phyloP scores from a whole-genome alignment of 2,888 invertebrate genomes.

The Limnephilus lunatus region DNA sequence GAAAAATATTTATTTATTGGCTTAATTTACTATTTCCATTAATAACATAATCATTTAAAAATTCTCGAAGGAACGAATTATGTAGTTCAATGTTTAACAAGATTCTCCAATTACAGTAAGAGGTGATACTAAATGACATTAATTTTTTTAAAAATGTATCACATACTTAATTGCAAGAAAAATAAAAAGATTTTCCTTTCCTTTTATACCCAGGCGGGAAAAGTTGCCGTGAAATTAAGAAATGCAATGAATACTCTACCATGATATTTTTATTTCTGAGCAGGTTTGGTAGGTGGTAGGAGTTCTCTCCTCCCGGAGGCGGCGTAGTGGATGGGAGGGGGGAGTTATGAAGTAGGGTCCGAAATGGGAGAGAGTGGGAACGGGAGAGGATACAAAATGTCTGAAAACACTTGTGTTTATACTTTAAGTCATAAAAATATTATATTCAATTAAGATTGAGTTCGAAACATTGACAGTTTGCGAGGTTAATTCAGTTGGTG shows the following conservation, averaged over 20 bases:
- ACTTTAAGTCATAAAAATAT: conserved; percentile 65
- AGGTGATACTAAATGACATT: neutral
- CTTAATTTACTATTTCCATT: too few species aligned
- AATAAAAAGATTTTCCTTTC: neutral
- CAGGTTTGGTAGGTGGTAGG: conserved; percentile 36
- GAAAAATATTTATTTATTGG: too few species aligned
- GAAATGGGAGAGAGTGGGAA: neutral
- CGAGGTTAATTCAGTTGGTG: neutral
- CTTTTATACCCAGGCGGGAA: neutral
- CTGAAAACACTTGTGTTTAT: conserved; percentile 66
- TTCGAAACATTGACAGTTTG: conserved; percentile 37
- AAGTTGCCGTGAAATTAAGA: neutral
- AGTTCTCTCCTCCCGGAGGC: neutral
- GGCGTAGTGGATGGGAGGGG: neutral
- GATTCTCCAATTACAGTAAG: too few species aligned
- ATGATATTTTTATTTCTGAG: conserved; percentile 56
- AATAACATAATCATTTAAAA: too few species aligned
- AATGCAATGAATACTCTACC: neutral
- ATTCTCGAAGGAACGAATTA: too few species aligned
- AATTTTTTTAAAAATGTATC: too few species aligned
- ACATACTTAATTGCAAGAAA: too few species aligned
- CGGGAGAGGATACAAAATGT: conserved; percentile 61
- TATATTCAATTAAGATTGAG: conserved; percentile 39
- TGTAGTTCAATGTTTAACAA: too few species aligned
- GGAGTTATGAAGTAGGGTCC: conserved; percentile 12